A percentile compares a stretch with the other conserved stretches of the same genome.
These are phyloP conservation scores for Fulica atra DNA, from an alignment of 2,113 vertebrate genomes.

Conservation along the genomic window DNA sequence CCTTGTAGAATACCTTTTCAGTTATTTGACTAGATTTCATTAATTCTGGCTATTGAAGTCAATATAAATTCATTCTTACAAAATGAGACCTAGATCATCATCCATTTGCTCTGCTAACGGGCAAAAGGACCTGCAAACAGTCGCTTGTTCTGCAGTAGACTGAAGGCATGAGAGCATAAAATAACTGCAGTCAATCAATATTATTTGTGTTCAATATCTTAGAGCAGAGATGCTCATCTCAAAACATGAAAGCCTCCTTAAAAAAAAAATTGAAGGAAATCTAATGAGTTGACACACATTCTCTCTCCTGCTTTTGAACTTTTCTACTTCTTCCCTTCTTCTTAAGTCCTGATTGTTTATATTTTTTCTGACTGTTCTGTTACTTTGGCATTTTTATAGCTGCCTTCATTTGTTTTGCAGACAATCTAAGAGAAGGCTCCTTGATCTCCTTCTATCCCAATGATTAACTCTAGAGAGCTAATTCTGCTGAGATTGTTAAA, in stretches of 20 bases:
- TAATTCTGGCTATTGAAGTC: conserved; percentile 60
- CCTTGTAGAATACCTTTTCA: conserved; percentile 46
- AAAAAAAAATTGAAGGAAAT: not conserved
- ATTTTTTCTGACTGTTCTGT: not conserved
- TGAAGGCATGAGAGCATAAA: not conserved
- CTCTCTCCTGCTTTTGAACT: not conserved
- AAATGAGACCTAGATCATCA: conserved; percentile 28
- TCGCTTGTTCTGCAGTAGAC: not conserved
- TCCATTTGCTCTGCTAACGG: conserved; percentile 28
- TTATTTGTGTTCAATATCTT: conserved; percentile 22
- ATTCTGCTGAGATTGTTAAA: not conserved
- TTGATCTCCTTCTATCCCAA: not conserved
- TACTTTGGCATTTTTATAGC: not conserved
- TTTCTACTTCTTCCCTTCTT: not conserved
- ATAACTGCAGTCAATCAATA: conserved; percentile 28
- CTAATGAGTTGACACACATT: conserved; percentile 6
- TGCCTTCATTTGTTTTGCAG: not conserved
- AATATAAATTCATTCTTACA: conserved; percentile 59
- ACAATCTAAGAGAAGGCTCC: not conserved
- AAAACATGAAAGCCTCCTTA: conserved; percentile 6
- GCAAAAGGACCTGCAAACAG: conserved; percentile 10
- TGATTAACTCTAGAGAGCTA: not conserved
- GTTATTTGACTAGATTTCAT: conserved; percentile 68
- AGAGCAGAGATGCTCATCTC: conserved; percentile 19
- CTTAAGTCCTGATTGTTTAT: not conserved